Evolutionary conservation across 1,140 invertebrate genomes (phyloP), one percentile per base, ranked within the genome.

Genomic region (Hydropsyche tenuis): DNA sequence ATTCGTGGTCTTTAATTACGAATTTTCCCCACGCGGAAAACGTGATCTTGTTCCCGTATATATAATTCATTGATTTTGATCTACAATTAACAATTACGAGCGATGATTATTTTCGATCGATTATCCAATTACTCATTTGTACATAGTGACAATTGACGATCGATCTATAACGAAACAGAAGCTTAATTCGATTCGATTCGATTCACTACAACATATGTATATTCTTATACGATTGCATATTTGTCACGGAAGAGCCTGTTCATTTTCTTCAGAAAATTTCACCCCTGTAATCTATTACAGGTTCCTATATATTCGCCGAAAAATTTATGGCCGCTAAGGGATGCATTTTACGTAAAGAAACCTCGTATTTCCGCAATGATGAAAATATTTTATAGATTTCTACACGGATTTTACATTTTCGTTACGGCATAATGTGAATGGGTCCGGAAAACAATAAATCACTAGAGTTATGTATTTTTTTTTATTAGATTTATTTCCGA

Each of bases 301-400:
- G 48, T 23, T 42, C 11, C 16, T 48, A 1, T 48, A 45, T 68
- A 4, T 66, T 66, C 20, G 16, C 3, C n/a, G 43, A 45, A 14
- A 46, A 48, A 27, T 68, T 68, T 68, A 68, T 46, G 45, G 23
- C 25, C 65, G n/a, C 45, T 5, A 25, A 25, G 65, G 65, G 65
- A 27, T 68, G 65, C 22, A 48, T 68, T 16, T 46, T 68, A 68
- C 6, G 20, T 20, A 43, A 27, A 68, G 12, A 45, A 25, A 48
- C 43, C 43, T 18, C 20, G 45, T 12, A 16, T 22, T 43, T 43
- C 43, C 23, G 23, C 45, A 27, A 48, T 18, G 65, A 48, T 25
- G 20, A 48, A 16, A 60, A 25, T 25, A 60, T 60, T 60, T 25
- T 60, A 60, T 60, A 12, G 14, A 1, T 1, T 60, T 25, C 23